Base-by-base conservation (phyloP, 1,140 invertebrate species). In the Drosophila pallidifrons region DNA sequence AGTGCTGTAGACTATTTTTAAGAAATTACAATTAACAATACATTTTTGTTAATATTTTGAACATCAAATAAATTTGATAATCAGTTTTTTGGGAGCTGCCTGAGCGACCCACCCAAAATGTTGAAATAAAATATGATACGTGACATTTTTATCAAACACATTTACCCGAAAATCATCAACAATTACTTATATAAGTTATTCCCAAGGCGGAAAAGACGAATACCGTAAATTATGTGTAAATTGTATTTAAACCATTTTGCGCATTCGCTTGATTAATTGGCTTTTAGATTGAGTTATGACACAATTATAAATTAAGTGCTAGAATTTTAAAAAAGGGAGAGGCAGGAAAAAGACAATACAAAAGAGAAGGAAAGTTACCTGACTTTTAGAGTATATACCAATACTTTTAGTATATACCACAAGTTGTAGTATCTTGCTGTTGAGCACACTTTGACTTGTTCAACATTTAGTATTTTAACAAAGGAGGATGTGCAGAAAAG, bases 121-220 rank as follows among this genome's bases (percentile, higher is more conserved):
- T 46, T 35, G 8, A 38, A 46, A 32, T 49, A 51, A 35, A 35
- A 63, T 28, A 25, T 13, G 30, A 30, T 61, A 75, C 65, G 72
- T 75, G 72, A 75, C 38, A 41, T 1, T 75, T 75, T 75, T 75
- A 69, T 43, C 49, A 75, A 75, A 55, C 11, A 13, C 15, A 38
- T 54, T 60, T 45, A 55, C 30, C 54, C 71, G 41, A 46, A 60
- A 74, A 49, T 68, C 30, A 47, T 41, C 52, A 68, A 54, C 61
- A 74, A 60, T 68, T 74, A 60, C 52, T 68, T 74, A 60, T 74
- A 68, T 68, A 68, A 74, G 47, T 74, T 68, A 68, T 74, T 60
- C 46, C 30, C 58, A 35, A 57, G 59, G 57, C 72, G 66, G 72
- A 75, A 75, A 69, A 60, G 57, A 61, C 20, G 57, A 69, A 66